Base-by-base conservation (phyloP, 2,797 vertebrate genomes). In the Hydrolagus colliei region DNA sequence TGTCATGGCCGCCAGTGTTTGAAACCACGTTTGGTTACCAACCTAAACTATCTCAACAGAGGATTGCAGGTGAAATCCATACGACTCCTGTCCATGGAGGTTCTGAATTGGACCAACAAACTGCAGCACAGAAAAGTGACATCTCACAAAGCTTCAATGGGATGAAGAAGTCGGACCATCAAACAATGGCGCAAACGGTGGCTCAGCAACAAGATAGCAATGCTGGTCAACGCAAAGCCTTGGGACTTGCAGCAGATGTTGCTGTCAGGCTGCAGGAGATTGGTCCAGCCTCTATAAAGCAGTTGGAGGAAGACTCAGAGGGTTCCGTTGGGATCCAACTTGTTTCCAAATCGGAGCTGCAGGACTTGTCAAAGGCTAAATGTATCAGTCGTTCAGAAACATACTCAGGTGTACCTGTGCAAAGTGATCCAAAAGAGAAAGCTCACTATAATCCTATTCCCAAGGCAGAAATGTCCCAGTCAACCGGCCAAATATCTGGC, bases 1-100 rank as follows among this genome's bases (percentile, higher is more conserved):
- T 74, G 86, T 89, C 89, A 59, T 87, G 90, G 16, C 90, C 88
- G 4, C 35, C 71, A 20, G 22, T 16, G 0, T 61, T 75, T 0
- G 94, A 94, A 76, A 88, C 88, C 61, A 93, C 91, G 87, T 93
- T 92, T n/a, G 93, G 93, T 88, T 96, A 96, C 86, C 96, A 97
- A 85, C 91, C 94, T 89, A 95, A 93, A 91, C 90, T 97, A 9
- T 92, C 97, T 14, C 92, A 93, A 86, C 93, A 93, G 87, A 95
- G 90, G 0, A 90, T 92, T 93, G 88, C 90, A 95, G 87, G 13
- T 88, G 90, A 88, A 72, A 87, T 74, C 85, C 85, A 90, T 88
- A 90, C 73, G 0, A 87, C 86, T 35, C 92, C 62, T 73, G 14
- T 18, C 1, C 88, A 90, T 18, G 88, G 87, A 86, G 85, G 87